Percentiles rank a stretch among this genome's conserved stretches.
These are phyloP conservation scores for Heterodera schachtii DNA, from an alignment of 1,140 invertebrate genomes.

Conservation along the genomic window DNA sequence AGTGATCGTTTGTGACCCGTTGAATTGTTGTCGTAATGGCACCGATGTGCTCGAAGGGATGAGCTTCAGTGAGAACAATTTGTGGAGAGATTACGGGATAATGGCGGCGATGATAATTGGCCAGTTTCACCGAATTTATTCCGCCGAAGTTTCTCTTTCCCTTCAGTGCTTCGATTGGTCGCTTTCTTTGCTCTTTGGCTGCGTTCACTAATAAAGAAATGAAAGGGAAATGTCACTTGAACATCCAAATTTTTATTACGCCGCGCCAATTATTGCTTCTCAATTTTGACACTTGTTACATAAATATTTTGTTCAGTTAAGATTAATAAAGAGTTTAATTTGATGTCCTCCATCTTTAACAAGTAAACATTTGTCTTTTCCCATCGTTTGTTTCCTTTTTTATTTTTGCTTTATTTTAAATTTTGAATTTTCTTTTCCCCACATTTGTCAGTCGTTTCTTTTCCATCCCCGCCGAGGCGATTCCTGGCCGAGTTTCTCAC, in stretches of 20 bases:
- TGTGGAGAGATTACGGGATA: constrained; percentile 75
- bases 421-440: no score
- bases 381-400: no score
- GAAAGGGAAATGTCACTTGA: neutral
- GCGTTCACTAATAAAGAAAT: constrained; percentile 48
- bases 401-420: no score
- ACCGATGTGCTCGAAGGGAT: constrained; percentile 77
- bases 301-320: no score
- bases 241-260: no score
- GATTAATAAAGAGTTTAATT: no score
- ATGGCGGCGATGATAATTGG: constrained; percentile 76
- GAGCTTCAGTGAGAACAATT: constrained; percentile 78
- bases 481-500: neutral
- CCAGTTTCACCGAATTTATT: neutral
- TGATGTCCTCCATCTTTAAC: no score
- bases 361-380: no score
- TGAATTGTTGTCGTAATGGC: constrained; percentile 69
- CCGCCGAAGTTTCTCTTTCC: neutral
- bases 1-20: constrained; percentile 11
- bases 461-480: no score
- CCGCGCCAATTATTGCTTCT: no score
- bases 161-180: constrained; percentile 73
- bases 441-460: no score
- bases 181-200: constrained; percentile 75
- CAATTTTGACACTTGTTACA: no score